Percentiles rank a stretch among this genome's conserved stretches.
Evolutionary conservation across 2,888 invertebrate genomes (phyloP).

Genomic region (Furcula furcula): DNA sequence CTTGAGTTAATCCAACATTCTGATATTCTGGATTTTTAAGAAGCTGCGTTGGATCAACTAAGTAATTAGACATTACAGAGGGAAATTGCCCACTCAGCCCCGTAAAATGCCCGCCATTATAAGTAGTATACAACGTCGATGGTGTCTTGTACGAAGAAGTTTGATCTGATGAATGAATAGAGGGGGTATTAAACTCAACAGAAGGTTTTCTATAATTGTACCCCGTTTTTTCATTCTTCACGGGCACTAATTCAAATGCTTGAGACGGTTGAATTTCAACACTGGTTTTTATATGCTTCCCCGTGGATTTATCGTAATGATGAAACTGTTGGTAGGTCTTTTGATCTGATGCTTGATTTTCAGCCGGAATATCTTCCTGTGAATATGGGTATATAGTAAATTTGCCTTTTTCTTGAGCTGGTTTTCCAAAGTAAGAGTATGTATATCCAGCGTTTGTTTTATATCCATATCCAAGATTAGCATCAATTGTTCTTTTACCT

Average conservation of each 20-base stretch:
- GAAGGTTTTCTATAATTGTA: conserved; percentile 60
- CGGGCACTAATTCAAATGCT: conserved; percentile 73
- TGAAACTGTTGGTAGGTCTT: conserved; percentile 24
- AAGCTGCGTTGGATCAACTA: conserved; percentile 68
- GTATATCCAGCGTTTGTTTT: conserved; percentile 76
- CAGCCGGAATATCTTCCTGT: conserved; percentile 82
- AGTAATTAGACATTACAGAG: conserved; percentile 71
- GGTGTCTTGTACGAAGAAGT: conserved; percentile 32
- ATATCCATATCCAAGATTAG: conserved; percentile 86
- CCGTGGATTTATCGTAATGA: conserved; percentile 29
- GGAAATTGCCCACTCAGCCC: conserved; percentile 72
- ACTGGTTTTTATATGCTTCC: conserved; percentile 46
- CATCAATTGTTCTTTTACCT: conserved; percentile 87
- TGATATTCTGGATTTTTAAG: conserved; percentile 72
- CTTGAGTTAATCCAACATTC: conserved; percentile 71
- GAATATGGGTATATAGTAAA: conserved; percentile 87
- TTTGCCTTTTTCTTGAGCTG: conserved; percentile 71
- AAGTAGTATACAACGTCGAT: conserved; percentile 70
- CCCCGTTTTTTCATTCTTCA: conserved; percentile 53
- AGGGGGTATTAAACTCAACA: conserved; percentile 48
- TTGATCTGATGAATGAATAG: conserved; percentile 34
- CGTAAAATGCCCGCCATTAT: conserved; percentile 70
- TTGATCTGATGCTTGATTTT: conserved; percentile 11
- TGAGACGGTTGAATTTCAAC: conserved; percentile 83
- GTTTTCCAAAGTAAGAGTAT: conserved; percentile 75